A percentile compares a stretch with the other conserved stretches of the same genome.
Evolutionary conservation across 1,140 invertebrate genomes (phyloP).

Genomic region (Rhopalosiphum padi): DNA sequence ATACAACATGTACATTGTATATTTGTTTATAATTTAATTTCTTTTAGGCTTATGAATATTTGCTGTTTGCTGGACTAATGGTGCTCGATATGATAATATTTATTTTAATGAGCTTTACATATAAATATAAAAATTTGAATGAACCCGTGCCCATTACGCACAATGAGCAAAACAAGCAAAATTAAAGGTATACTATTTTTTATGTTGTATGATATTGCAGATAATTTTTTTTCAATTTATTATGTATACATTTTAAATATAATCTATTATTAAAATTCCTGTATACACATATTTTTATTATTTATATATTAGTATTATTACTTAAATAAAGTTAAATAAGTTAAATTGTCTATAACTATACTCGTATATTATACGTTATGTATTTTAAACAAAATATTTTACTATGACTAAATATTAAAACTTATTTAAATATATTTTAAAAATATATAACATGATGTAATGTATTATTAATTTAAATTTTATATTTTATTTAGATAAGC

Average conservation of each 20-base stretch:
- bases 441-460: neutral
- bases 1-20: too few relatives aligned
- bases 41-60: constrained; percentile 81
- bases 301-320: neutral
- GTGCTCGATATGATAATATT: constrained; percentile 82
- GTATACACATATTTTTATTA: neutral
- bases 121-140: constrained; percentile 64
- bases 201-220: neutral
- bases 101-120: constrained; percentile 75
- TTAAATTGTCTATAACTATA: neutral
- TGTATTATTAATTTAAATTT: neutral
- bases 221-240: neutral
- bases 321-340: neutral
- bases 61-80: constrained; percentile 88
- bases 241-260: constrained; percentile 10
- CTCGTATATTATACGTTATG: neutral
- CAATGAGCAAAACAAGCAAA: neutral
- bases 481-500: neutral
- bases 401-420: neutral
- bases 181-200: neutral
- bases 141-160: neutral
- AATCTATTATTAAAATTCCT: neutral
- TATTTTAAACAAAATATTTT: neutral
- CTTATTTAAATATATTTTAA: neutral
- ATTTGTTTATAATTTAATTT: neutral